Percentiles rank a stretch among this genome's conserved stretches.
Evolutionary conservation across 2,797 vertebrate genomes (phyloP).

Genomic region (Sandelia bainsii): DNA sequence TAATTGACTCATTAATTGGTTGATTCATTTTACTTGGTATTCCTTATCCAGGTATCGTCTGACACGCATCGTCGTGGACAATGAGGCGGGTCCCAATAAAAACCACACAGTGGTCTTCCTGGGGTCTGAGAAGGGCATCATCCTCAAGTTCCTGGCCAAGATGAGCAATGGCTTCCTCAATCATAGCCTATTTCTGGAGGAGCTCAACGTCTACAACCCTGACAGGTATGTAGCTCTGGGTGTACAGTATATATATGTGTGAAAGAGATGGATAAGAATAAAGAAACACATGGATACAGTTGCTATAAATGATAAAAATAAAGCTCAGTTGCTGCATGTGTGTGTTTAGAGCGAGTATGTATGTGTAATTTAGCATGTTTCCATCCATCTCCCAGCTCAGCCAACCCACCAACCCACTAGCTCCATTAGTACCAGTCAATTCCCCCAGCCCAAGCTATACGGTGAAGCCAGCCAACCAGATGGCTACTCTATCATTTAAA

Average conservation of each 20-base stretch:
- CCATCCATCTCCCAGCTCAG: slow-evolving; percentile 62
- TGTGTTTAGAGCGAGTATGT: slow-evolving; percentile 26
- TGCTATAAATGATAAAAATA: slow-evolving; percentile 56
- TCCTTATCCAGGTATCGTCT: slow-evolving; percentile 90
- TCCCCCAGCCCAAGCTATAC: slow-evolving; percentile 67
- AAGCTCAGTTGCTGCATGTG: slow-evolving; percentile 30
- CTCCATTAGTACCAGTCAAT: slow-evolving; percentile 67
- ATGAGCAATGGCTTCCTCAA: slow-evolving; percentile 94
- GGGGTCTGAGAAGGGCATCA: slow-evolving; percentile 97
- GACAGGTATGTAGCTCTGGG: slow-evolving; percentile 90
- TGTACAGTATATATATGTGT: slow-evolving; percentile 8
- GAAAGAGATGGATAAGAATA: slow-evolving; percentile 31
- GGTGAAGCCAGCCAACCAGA: slow-evolving; percentile 74
- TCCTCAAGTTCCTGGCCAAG: slow-evolving; percentile 97
- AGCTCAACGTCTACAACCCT: slow-evolving; percentile 96
- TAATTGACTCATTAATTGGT: slow-evolving; percentile 24
- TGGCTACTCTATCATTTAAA: slow-evolving; percentile 86
- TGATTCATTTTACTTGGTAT: slow-evolving; percentile 19
- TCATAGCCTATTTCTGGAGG: slow-evolving; percentile 97
- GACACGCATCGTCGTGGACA: slow-evolving; percentile 96
- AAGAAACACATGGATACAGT: slow-evolving; percentile 62
- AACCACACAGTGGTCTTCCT: slow-evolving; percentile 97
- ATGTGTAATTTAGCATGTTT: slow-evolving; percentile 64
- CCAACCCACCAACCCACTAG: slow-evolving; percentile 70
- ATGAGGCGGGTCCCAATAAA: slow-evolving; percentile 90